Percentiles rank a stretch among this genome's conserved stretches.
These are phyloP conservation scores for Tachysurus fulvidraco DNA, from an alignment of 2,113 vertebrate species.

Conservation along the genomic window DNA sequence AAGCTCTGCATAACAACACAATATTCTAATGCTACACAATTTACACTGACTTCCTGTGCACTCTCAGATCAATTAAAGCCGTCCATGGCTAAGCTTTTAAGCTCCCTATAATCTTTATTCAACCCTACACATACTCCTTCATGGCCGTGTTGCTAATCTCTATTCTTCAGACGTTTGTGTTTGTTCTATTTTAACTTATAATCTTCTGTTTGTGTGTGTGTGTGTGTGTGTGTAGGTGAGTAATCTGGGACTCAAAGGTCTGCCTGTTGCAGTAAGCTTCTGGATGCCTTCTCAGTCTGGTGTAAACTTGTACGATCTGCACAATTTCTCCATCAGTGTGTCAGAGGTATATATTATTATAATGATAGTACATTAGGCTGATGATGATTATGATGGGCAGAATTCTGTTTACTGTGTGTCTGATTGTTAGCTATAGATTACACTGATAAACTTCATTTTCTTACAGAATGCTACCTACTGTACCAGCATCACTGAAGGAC, in stretches of 20 bases:
- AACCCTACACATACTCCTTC: background rate
- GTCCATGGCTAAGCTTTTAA: background rate
- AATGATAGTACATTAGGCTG: background rate
- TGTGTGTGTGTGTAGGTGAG: conserved; percentile 58
- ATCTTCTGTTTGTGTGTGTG: background rate
- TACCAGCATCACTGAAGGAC: background rate
- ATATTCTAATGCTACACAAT: background rate
- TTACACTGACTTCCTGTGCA: background rate
- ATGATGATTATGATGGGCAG: background rate
- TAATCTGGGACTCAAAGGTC: conserved; percentile 62
- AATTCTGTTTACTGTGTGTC: background rate
- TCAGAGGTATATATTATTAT: conserved; percentile 31
- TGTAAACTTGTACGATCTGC: conserved; percentile 58
- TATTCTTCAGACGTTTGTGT: background rate
- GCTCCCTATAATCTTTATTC: background rate
- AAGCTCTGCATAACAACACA: background rate
- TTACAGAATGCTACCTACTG: background rate
- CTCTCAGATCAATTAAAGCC: background rate
- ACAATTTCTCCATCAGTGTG: background rate
- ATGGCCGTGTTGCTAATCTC: background rate
- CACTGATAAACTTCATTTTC: background rate
- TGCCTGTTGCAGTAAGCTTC: conserved; percentile 62
- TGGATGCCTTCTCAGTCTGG: conserved; percentile 58
- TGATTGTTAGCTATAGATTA: background rate
- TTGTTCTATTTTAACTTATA: background rate